Conservation (phyloP, 2,113 vertebrate genomes). For the Crotalus tigris region DNA sequence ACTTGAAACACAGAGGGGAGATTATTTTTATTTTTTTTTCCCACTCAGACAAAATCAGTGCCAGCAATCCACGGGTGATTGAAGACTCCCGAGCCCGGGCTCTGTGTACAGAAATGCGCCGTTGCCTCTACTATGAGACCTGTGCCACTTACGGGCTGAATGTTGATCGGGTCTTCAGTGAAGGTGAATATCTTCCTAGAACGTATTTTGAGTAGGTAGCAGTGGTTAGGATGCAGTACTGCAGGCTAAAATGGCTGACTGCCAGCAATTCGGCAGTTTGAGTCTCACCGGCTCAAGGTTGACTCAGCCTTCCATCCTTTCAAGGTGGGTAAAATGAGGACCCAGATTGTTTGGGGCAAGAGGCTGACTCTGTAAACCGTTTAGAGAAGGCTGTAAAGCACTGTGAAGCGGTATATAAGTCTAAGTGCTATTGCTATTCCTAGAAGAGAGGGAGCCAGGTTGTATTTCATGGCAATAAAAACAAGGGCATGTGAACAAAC, state of each 20-base stretch:
- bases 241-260: too few relatives aligned
- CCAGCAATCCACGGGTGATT: constrained; percentile 83
- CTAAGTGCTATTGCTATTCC: too few relatives aligned
- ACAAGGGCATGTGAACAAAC: background rate
- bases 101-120: constrained; percentile 82
- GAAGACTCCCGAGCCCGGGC: constrained; percentile 85
- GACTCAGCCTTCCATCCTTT: too few relatives aligned
- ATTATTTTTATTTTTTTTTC: background rate
- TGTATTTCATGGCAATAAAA: background rate
- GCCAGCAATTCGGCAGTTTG: too few relatives aligned
- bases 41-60: constrained; percentile 86
- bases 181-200: constrained; percentile 70
- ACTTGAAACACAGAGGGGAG: background rate
- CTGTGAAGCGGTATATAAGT: too few relatives aligned
- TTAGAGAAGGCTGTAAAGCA: too few relatives aligned
- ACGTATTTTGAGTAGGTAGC: background rate
- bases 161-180: constrained; percentile 89
- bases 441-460: background rate
- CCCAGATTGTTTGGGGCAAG: too few relatives aligned
- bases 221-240: too few relatives aligned
- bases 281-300: too few relatives aligned
- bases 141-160: constrained; percentile 96
- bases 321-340: too few relatives aligned
- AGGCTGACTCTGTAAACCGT: too few relatives aligned
- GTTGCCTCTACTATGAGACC: constrained; percentile 92